Evolutionary conservation across 2,113 vertebrate species (phyloP).

Genomic region (Cheirogaleus medius): DNA sequence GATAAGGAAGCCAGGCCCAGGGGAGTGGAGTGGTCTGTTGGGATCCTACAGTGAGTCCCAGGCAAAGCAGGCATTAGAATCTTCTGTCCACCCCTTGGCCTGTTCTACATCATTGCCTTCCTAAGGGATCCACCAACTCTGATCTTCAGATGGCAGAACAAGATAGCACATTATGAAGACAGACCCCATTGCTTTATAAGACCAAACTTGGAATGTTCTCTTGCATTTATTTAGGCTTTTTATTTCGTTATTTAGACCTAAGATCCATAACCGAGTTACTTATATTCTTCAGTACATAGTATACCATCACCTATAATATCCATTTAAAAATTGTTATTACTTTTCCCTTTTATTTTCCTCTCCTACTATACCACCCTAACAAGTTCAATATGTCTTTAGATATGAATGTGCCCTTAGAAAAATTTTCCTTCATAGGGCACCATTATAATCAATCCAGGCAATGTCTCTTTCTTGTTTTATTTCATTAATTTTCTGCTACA

Average conservation of each 20-base stretch:
- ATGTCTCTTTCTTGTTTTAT: not conserved
- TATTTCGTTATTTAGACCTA: conserved; percentile 20
- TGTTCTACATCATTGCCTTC: conserved; percentile 54
- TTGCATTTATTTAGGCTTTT: conserved; percentile 7
- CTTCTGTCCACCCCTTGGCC: not conserved
- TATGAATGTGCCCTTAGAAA: not conserved
- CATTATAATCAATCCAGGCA: not conserved
- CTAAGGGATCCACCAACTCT: not conserved
- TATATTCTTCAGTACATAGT: not conserved
- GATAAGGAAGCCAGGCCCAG: conserved; percentile 64
- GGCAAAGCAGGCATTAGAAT: not conserved
- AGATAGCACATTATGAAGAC: not conserved
- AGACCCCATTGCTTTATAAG: not conserved
- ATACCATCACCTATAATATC: not conserved
- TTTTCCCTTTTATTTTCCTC: not conserved
- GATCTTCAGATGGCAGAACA: conserved; percentile 18
- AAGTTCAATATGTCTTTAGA: not conserved
- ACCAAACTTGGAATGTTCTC: not conserved
- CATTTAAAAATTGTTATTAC: not conserved
- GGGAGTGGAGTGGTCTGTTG: not conserved
- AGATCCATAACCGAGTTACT: not conserved
- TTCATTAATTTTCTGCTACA: conserved; percentile 8
- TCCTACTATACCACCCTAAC: not conserved
- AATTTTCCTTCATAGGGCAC: not conserved
- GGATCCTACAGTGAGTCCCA: conserved; percentile 42